A percentile compares a stretch with the other conserved stretches of the same genome.
These are phyloP conservation scores for Ichneumon xanthorius DNA, from an alignment of 2,888 invertebrate species.

Conservation along the genomic window DNA sequence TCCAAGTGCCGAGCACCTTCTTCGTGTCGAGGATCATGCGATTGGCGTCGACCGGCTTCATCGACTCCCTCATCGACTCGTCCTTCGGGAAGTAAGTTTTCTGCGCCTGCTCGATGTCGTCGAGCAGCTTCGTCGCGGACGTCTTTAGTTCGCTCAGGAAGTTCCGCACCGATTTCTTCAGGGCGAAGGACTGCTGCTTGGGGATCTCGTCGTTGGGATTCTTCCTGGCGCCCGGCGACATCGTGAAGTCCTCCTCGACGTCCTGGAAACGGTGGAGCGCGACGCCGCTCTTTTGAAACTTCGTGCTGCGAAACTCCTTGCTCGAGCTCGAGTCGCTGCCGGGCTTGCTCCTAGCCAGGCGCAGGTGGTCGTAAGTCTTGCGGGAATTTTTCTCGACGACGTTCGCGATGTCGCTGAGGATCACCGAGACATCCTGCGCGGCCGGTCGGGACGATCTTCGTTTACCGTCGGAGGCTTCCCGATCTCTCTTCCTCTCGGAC, in stretches of 20 bases:
- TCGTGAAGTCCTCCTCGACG: constrained; percentile 55
- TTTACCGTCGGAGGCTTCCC: neutral
- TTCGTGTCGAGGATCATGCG: constrained; percentile 67
- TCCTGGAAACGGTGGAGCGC: constrained; percentile 49
- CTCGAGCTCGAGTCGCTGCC: constrained; percentile 73
- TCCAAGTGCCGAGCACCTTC: constrained; percentile 64
- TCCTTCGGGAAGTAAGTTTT: constrained; percentile 65
- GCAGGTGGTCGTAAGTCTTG: constrained; percentile 11
- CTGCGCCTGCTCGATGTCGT: constrained; percentile 67
- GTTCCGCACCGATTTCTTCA: constrained; percentile 51
- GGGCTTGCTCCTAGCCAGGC: constrained; percentile 14
- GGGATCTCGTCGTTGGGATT: constrained; percentile 32
- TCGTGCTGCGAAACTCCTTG: constrained; percentile 73
- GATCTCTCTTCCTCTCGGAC: neutral
- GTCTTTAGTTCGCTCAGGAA: constrained; percentile 50
- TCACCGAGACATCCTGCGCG: neutral
- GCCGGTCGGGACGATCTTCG: constrained; percentile 1
- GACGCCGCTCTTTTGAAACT: constrained; percentile 55
- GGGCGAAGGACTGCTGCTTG: constrained; percentile 59
- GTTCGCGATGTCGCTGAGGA: constrained; percentile 1
- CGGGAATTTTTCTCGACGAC: neutral
- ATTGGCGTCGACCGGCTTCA: constrained; percentile 60
- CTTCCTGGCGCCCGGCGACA: constrained; percentile 15
- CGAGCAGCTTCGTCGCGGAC: constrained; percentile 52
- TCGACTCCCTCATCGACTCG: constrained; percentile 18